Percentiles rank a stretch among this genome's conserved stretches.
phyloP scores from a whole-genome alignment of 1,140 invertebrate genomes.

The roundworm (Caenorhabditis elegans) region DNA sequence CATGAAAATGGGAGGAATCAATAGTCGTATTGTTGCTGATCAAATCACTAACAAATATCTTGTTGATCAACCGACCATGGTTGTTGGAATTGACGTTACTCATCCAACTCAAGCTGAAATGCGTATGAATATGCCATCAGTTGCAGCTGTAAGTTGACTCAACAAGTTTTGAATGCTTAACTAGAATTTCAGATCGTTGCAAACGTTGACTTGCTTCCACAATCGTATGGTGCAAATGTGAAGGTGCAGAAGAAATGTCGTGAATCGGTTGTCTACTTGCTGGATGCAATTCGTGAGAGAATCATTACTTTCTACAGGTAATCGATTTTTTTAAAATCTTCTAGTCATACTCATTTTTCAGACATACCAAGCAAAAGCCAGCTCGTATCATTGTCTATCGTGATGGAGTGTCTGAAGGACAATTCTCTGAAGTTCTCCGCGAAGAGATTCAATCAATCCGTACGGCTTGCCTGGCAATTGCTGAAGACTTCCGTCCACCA shows the following conservation, averaged over 20 bases:
- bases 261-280: conserved; percentile 78
- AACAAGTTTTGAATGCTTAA: conserved; percentile 42
- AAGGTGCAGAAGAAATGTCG: conserved; percentile 60
- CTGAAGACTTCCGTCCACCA: conserved; percentile 71
- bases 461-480: conserved; percentile 72
- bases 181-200: conserved; percentile 52
- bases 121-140: conserved; percentile 76
- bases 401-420: conserved; percentile 85
- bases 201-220: conserved; percentile 54
- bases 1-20: conserved; percentile 81
- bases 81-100: conserved; percentile 77
- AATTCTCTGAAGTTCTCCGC: conserved; percentile 75
- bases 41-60: conserved; percentile 43
- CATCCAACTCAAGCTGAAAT: conserved; percentile 58
- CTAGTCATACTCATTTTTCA: no score
- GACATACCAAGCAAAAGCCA: conserved; percentile 67
- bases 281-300: conserved; percentile 74
- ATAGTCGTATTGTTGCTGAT: conserved; percentile 72
- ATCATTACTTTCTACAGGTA: conserved; percentile 70
- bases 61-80: conserved; percentile 70
- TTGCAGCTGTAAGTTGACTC: conserved; percentile 74
- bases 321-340: background rate
- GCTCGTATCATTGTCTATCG: conserved; percentile 76
- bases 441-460: conserved; percentile 75
- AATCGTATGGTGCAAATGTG: conserved; percentile 55